Base-by-base conservation (phyloP, 2,797 vertebrate genomes). In the Vespertilio murinus region DNA sequence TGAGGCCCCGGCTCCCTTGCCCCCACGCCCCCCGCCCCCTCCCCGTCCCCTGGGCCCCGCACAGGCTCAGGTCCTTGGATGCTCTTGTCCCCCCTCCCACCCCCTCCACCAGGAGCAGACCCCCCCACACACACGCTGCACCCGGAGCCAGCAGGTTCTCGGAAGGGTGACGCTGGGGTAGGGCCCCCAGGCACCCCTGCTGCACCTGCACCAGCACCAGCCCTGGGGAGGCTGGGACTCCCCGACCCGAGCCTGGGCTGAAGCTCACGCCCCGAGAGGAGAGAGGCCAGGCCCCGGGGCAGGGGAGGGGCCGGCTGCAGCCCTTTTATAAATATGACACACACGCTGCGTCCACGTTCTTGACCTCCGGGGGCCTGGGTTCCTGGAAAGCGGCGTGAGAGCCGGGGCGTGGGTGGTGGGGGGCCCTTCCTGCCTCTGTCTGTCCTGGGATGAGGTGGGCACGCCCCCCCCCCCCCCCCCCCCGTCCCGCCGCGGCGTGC, bases 251-350 rank as follows among this genome's bases (percentile, higher is more conserved):
- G 49, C 69, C 69, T 42, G 91, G 87, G 81, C 81, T 59, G 69
- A 11, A 25, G 74, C 52, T 95, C 79, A 91, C 84, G 95, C 94
- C 93, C 96, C 96, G 81, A 59, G 67, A 80, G 79, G 94, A 89
- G 70, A 75, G 67, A 70, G n/a, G 64, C 74, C 54, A 14, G 38
- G 56, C 56, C 56, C 56, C 70, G 40, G 33, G 64, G 81, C 30
- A 52, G 23, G 40, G 40, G 61, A 3, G 45, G 1, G 81, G 69
- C 77, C 65, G 81, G 49, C 69, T 42, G 56, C 47, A 54, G 84
- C 81, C 81, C 90, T 97, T 97, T 97, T 97, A 97, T 97, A 97
- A 97, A 97, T 95, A 95, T 88, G 59, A 93, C 85, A 93, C 35
- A 6, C 47, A 88, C 90, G 10, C 54, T 88, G 88, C 85, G 87